Evolutionary conservation across 2,113 vertebrate genomes (phyloP), one percentile per base, ranked within the genome.

Genomic region (Plotosus lineatus): DNA sequence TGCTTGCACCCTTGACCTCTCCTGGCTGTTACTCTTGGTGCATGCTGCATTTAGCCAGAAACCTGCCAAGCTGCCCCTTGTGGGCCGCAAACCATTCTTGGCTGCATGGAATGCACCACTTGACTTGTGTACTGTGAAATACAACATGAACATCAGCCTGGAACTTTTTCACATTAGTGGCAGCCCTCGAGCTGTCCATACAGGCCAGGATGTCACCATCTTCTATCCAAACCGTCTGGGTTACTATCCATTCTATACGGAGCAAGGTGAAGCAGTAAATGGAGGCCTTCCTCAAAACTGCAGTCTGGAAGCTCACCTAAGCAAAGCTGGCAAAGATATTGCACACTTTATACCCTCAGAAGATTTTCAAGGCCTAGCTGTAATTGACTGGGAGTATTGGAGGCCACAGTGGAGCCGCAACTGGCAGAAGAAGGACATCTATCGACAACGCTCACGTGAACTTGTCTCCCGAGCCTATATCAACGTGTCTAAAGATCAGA

Each of bases 341-440:
- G 78, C 84, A 23, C 91, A 87, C 85, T 94, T 92, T 65, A 93
- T 95, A 50, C 92, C 94, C 15, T 80, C 89, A 21, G 86, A 94
- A 74, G 89, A 94, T 83, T 95, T 96, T 75, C 89, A 81, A 21
- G 94, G 92, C 10, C 90, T 94, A 74, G 92, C 91, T 1, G 89
- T 95, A 44, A 95, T 92, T 6, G 93, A 95, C 78, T 94, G 92
- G 92, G 91, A 95, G 83, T 91, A 92, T 26, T 94, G 94, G 94
- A 91, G 92, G 31, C 92, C 93, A 28, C 95, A 93, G 82, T 93
- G 94, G 93, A 84, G 33, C 74, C 86, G 88, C 12, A 95, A 92
- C 85, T 94, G 93, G 94, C 90, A 93, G 72, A 86, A 84, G 77
- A 95, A 95, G 75, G 87, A 91, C 73, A 73, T 94, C 68, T 95